These are phyloP conservation scores for Xylota segnis DNA, from an alignment of 2,888 invertebrate genomes.

Conservation along the genomic window DNA sequence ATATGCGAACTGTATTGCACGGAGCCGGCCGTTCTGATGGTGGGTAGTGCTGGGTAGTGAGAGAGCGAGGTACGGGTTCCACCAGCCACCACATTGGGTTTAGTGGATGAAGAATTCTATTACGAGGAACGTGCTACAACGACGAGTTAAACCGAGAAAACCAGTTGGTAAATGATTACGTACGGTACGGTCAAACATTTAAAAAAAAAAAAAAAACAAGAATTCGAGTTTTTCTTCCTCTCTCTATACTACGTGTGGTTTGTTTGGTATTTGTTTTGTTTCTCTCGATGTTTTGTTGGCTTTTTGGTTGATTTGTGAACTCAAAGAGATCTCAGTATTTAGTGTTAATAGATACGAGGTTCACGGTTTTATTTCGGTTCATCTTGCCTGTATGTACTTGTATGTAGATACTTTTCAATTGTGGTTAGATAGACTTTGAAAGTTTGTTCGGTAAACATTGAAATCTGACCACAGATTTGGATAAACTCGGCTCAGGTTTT, in stretches of 20 bases:
- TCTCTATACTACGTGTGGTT: constrained; percentile 36
- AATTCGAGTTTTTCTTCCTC: constrained; percentile 19
- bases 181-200: constrained; percentile 61
- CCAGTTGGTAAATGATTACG: constrained; percentile 70
- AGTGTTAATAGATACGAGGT: constrained; percentile 43
- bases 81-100: constrained; percentile 33
- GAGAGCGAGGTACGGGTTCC: constrained; percentile 19
- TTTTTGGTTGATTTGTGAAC: constrained; percentile 55
- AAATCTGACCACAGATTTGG: neutral
- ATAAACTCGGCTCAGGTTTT: neutral
- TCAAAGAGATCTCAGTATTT: constrained; percentile 36
- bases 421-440: constrained; percentile 7
- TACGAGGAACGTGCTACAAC: constrained; percentile 49
- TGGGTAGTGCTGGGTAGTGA: too few relatives aligned
- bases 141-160: constrained; percentile 54
- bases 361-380: constrained; percentile 33
- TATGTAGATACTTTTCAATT: constrained; percentile 3
- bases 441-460: neutral
- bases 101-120: constrained; percentile 61
- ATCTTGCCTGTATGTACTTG: neutral
- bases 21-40: constrained; percentile 8
- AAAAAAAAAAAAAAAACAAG: constrained; percentile 1
- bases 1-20: constrained; percentile 40
- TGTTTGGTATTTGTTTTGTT: constrained; percentile 55
- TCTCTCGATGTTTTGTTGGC: constrained; percentile 25